These are phyloP conservation scores for Neofelis nebulosa DNA, from an alignment of 2,113 vertebrate genomes.

Conservation along the genomic window DNA sequence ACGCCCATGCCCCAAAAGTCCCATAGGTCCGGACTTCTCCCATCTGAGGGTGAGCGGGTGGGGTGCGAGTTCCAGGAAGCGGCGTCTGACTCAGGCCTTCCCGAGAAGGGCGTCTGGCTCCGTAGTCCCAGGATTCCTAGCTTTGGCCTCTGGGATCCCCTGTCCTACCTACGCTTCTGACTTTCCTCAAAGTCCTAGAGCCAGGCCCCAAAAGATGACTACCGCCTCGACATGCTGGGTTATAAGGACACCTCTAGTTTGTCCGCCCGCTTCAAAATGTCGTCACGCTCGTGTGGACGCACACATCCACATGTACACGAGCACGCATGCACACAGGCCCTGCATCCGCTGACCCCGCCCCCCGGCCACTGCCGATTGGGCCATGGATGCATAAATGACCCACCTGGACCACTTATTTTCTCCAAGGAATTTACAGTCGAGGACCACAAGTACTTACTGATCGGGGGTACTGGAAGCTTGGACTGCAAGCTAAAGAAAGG, in stretches of 20 bases:
- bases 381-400: neutral
- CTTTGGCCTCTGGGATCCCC: neutral
- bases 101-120: neutral
- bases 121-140: neutral
- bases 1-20: neutral
- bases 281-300: neutral
- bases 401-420: neutral
- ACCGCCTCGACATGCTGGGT: neutral
- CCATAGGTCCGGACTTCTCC: neutral
- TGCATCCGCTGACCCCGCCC: neutral
- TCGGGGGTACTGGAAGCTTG: neutral
- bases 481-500: neutral
- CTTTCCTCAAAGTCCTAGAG: neutral
- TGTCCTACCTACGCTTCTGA: neutral
- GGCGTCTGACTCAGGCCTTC: neutral
- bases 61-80: neutral
- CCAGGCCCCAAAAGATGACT: neutral
- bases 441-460: neutral
- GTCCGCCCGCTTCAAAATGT: neutral
- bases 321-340: neutral
- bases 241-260: neutral
- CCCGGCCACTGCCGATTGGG: neutral
- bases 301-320: fast-evolving
- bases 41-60: neutral
- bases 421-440: conserved; percentile 27